phyloP scores from a whole-genome alignment of 2,113 vertebrate species.

The Pluvianellus socialis region DNA sequence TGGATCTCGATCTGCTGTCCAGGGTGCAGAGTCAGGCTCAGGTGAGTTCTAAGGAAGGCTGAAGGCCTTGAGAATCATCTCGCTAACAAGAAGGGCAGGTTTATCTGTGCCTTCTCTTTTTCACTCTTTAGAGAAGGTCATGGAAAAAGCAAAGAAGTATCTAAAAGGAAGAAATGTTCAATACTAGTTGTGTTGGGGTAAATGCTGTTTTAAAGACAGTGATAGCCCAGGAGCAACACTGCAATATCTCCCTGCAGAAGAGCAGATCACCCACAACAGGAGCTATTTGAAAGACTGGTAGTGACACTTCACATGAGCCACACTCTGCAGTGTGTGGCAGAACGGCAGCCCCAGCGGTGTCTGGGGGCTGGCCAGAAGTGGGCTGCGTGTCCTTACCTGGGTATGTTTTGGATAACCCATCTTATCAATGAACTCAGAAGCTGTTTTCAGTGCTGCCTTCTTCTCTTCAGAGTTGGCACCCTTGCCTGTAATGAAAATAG shows the following conservation, averaged over 20 bases:
- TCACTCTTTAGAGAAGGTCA: neutral
- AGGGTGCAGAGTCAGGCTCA: neutral
- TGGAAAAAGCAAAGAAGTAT: neutral
- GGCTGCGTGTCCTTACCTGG: slow-evolving; percentile 70
- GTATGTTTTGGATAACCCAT: slow-evolving; percentile 95
- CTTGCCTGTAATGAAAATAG: slow-evolving; percentile 76
- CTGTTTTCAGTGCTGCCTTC: slow-evolving; percentile 89
- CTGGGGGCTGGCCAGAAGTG: neutral
- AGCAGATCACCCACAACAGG: neutral
- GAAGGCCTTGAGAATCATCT: neutral
- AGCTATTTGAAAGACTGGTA: neutral
- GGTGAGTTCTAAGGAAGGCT: neutral
- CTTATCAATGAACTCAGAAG: slow-evolving; percentile 94
- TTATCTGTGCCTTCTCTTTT: neutral
- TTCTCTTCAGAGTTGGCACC: slow-evolving; percentile 91
- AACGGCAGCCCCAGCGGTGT: neutral
- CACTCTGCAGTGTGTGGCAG: neutral
- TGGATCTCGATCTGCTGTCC: neutral
- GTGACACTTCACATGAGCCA: fast-evolving
- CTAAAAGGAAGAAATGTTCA: neutral
- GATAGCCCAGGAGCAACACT: neutral
- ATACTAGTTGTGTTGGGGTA: neutral
- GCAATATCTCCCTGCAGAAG: neutral
- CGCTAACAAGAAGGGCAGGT: neutral
- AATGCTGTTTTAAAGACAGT: neutral